Evolutionary conservation across 2,888 invertebrate genomes (phyloP), one percentile per base, ranked within the genome.

Genomic region (Drosophila cyrtoloma): DNA sequence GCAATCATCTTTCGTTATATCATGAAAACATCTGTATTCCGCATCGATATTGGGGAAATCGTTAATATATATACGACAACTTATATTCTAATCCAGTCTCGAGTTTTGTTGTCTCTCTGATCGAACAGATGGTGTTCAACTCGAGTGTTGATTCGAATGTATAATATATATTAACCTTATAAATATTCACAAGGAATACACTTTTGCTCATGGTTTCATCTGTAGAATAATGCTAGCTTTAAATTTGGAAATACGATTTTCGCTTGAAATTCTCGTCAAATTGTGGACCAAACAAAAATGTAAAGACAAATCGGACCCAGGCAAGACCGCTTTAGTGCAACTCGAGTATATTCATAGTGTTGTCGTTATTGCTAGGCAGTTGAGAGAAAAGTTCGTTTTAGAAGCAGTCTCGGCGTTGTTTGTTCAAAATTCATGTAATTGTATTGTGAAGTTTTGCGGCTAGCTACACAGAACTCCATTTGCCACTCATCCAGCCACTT

Each of bases 371-470:
- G 57, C 61, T 62, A 56, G 33, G 30, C 32, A 63, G 26, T 7
- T 37, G n/a, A 56, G 12, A 56, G 19, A 37, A 26, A 56, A 19
- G 4, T 19, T 19, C 9, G 26, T 14, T 5, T 22, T 33, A 12
- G 33, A 53, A 78, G 84, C 72, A 85, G 79, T 56, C 62, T 70
- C 47, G 33, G 74, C 53, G 33, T 53, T 68, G 28, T 32, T 55
- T 74, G 72, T 72, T 79, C 77, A 63, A 85, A 85, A 89, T 85
- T 87, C 39, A 65, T 74, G 74, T 73, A 61, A 62, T 57, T 55
- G 22, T 61, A 56, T 51, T 64, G 56, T 69, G 62, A 58, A 66
- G 58, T 56, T 53, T 59, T 22, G 22, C 39, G 55, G 64, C 65
- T 62, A 63, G 57, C 35, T 47, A 62, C 68, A 56, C 39, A 50